These are phyloP conservation scores for Portevinia maculata DNA, from an alignment of 2,888 invertebrate species.

Conservation along the genomic window DNA sequence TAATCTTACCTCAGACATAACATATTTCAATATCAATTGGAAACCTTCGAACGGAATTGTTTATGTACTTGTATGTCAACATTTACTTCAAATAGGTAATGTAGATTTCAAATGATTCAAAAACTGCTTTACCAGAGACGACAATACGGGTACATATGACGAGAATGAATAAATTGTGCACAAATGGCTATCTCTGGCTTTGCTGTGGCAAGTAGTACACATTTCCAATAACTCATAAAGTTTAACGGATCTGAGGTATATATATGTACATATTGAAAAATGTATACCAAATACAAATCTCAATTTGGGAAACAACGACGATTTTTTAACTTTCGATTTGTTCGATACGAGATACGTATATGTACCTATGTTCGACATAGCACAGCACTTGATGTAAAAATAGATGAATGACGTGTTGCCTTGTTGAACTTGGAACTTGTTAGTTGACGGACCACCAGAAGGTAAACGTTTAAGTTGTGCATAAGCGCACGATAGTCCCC, in stretches of 20 bases:
- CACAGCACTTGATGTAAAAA: slow-evolving; percentile 16
- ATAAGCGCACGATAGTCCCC: background rate
- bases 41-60: background rate
- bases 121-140: slow-evolving; percentile 23
- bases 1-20: background rate
- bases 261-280: too few species aligned
- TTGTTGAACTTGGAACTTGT: slow-evolving; percentile 54
- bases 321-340: slow-evolving; percentile 33
- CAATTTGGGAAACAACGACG: background rate
- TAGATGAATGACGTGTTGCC: slow-evolving; percentile 48
- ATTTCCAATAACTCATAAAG: slow-evolving; percentile 8
- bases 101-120: slow-evolving; percentile 2
- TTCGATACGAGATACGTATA: slow-evolving; percentile 9
- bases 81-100: background rate
- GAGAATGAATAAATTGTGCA: background rate
- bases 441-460: slow-evolving; percentile 31
- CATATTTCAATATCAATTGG: slow-evolving; percentile 2
- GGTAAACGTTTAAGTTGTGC: slow-evolving; percentile 1
- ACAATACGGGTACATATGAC: background rate
- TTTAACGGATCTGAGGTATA: slow-evolving; percentile 16
- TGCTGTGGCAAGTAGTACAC: slow-evolving; percentile 8
- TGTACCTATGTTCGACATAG: slow-evolving; percentile 1
- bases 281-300: too few species aligned
- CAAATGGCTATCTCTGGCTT: background rate
- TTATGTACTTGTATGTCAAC: background rate